Evolutionary conservation across 2,888 invertebrate genomes (phyloP), one percentile per base, ranked within the genome.

Genomic region (Stegophylla sp.): DNA sequence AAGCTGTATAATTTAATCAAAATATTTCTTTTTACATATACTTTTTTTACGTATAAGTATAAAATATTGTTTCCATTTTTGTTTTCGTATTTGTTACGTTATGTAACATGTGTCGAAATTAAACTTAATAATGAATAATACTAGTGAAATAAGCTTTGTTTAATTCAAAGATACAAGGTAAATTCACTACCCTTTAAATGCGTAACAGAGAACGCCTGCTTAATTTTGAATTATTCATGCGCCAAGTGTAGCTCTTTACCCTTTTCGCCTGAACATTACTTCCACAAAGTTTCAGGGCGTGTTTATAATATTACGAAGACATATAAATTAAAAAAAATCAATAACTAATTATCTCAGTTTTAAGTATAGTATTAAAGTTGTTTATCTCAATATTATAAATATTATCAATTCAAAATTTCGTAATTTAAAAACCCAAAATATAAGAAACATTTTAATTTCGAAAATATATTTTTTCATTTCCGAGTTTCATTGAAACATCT

Each of bases 161-260:
- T 67, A 59, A 59, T 67, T 67, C 20, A 28, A 77, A 77, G 15
- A 45, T 66, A 13, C 41, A 20, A 53, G 67, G 66, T 45, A 48
- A 69, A 77, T 69, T 45, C 28, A 53, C 17, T 43, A 66, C 66
- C 76, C 76, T 43, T 66, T 66, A 48, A 61, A 69, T 48, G 56
- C 20, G 34, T 26, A 77, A 77, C 59, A 53, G 67, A 77, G 28
- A 69, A 69, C 48, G 56, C 45, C 67, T 59, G 67, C 34, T 59
- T 59, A 77, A 69, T 67, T 69, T 69, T 77, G 45, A 77, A 69
- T 77, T 77, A 77, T 77, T 77, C 59, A 69, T 77, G 23, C 23
- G 23, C 67, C 43, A 28, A 77, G 59, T 59, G 56, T 59, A 43
- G 56, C 63, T 66, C 66, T 76, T 76, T 23, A 67, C 67, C 67